phyloP scores from a whole-genome alignment of 1,140 invertebrate genomes.

The Macrobrachium nipponense region DNA sequence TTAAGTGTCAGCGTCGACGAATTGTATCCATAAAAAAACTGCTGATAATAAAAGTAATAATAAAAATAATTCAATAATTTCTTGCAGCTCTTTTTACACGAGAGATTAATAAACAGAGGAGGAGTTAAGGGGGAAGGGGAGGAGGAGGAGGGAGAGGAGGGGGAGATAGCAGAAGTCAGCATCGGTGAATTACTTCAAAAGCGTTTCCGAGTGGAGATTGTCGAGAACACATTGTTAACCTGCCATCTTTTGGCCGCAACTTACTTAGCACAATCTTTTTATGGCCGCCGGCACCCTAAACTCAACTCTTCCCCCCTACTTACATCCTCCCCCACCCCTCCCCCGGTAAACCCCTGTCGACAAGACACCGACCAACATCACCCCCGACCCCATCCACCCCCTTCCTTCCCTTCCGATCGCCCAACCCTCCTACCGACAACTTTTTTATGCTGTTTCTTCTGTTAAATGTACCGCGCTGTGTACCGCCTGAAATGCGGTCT shows the following conservation, averaged over 20 bases:
- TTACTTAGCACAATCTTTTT: background rate
- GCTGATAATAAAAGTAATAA: too few species aligned
- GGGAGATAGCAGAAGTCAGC: background rate
- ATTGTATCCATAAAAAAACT: too few species aligned
- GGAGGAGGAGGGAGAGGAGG: background rate
- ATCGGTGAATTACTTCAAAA: background rate
- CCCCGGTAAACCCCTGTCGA: background rate
- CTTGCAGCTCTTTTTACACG: too few species aligned
- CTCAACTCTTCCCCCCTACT: background rate
- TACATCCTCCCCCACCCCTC: background rate
- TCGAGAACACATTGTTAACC: background rate
- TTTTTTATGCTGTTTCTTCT: background rate
- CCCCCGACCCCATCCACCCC: conserved; percentile 6
- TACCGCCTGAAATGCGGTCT: too few species aligned
- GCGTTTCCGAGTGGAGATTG: too few species aligned
- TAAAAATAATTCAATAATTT: too few species aligned
- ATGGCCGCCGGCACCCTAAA: background rate
- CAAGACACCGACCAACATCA: conserved; percentile 12
- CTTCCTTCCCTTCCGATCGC: background rate
- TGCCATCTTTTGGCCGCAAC: background rate
- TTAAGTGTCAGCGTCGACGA: too few species aligned
- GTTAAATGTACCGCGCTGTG: too few species aligned
- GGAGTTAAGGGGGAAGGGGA: background rate
- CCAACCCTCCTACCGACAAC: conserved; percentile 7
- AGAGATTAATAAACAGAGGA: background rate